phyloP scores from a whole-genome alignment of 2,888 invertebrate species.

The Drosophila ustulata region DNA sequence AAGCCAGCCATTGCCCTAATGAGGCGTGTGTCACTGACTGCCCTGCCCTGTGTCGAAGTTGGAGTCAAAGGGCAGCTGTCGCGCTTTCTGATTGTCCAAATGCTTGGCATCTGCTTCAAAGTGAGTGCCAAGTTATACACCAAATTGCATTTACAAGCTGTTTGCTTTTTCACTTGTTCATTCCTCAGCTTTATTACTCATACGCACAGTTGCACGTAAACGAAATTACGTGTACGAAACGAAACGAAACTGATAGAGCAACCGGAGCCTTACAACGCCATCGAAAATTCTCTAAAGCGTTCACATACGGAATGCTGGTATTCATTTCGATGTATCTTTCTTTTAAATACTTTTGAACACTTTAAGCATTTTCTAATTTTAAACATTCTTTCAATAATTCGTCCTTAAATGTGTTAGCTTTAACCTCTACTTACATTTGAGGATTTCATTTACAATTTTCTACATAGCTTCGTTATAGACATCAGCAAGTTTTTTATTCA shows the following conservation, averaged over 20 bases:
- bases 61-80: conserved; percentile 27
- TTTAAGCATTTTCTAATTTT: neutral
- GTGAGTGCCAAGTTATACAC: conserved; percentile 19
- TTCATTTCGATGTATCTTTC: conserved; percentile 1
- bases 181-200: conserved; percentile 29
- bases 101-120: conserved; percentile 30
- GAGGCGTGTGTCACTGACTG: conserved; percentile 49
- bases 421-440: neutral
- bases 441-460: conserved; percentile 62
- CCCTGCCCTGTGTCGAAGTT: conserved; percentile 22
- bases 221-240: conserved; percentile 14
- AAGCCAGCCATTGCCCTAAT: conserved; percentile 43
- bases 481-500: conserved; percentile 15
- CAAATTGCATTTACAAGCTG: conserved; percentile 27
- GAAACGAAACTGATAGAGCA: neutral
- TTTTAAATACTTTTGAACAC: neutral
- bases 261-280: neutral
- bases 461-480: conserved; percentile 22
- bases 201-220: conserved; percentile 34
- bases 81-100: conserved; percentile 30
- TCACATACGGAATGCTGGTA: conserved; percentile 2
- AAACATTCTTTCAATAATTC: neutral
- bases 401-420: neutral
- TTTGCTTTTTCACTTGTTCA: neutral
- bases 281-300: conserved; percentile 18